Conservation (phyloP, 2,888 invertebrate genomes). For the Clunio marinus region DNA sequence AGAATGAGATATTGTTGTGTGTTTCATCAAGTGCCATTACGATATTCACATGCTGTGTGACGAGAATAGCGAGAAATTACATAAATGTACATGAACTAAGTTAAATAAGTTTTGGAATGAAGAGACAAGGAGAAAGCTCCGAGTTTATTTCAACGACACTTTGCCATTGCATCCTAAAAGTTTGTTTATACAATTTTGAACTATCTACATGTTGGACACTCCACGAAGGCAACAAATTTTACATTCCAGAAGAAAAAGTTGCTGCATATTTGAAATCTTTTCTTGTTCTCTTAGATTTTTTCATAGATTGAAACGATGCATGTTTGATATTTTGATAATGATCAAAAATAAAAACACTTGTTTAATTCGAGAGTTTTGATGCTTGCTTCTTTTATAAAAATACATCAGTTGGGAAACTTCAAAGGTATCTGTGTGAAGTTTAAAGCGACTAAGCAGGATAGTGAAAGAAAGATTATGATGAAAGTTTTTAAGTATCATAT, state of each 20-base stretch:
- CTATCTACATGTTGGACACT: not conserved
- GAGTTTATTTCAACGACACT: no score
- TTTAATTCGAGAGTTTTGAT: constrained; percentile 16
- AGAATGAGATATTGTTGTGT: not conserved
- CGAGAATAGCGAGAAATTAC: no score
- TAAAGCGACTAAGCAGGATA: not conserved
- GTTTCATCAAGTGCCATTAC: not conserved
- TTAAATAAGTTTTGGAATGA: no score
- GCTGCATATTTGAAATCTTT: no score
- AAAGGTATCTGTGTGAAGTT: not conserved
- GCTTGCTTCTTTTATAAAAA: constrained; percentile 11
- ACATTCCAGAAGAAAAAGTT: not conserved
- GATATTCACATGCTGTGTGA: no score
- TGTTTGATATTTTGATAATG: no score
- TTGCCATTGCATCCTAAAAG: no score
- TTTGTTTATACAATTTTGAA: not conserved
- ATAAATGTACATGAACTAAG: no score
- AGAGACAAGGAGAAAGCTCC: no score
- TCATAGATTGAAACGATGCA: no score
- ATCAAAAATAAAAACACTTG: no score
- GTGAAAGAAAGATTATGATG: not conserved
- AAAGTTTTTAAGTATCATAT: constrained; percentile 17
- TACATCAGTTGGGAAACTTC: constrained; percentile 11
- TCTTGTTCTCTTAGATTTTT: no score
- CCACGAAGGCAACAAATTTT: not conserved